Evolutionary conservation across 1,140 invertebrate species (phyloP).

Genomic region (Heterodera schachtii): DNA sequence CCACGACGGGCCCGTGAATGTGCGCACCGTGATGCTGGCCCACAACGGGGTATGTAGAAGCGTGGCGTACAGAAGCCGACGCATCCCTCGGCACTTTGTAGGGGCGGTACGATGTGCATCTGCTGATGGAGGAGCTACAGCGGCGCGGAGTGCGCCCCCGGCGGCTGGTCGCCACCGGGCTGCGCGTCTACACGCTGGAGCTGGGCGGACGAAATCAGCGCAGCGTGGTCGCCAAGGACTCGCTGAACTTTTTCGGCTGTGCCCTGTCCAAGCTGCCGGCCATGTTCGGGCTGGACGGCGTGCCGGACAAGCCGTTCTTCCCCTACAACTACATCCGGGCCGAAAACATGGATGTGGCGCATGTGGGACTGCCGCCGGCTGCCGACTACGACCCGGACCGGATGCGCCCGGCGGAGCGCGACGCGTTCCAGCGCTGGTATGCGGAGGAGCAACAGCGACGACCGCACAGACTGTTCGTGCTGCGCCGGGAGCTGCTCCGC

Average conservation of each 20-base stretch:
- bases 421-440: not conserved
- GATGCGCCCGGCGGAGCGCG: not conserved
- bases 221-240: slow-evolving; percentile 23
- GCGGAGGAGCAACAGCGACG: too few relatives aligned
- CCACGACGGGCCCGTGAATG: not conserved
- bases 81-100: not conserved
- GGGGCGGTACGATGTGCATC: not conserved
- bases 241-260: slow-evolving; percentile 22
- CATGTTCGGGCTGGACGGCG: slow-evolving; percentile 10
- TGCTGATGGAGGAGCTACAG: not conserved
- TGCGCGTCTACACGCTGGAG: not conserved
- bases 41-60: not conserved
- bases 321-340: slow-evolving; percentile 5
- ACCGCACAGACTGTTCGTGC: not conserved
- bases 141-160: not conserved
- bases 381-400: slow-evolving; percentile 16
- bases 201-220: not conserved
- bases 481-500: not conserved
- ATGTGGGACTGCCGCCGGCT: slow-evolving; percentile 11
- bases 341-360: not conserved
- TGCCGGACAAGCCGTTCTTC: slow-evolving; percentile 10
- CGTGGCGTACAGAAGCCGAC: not conserved
- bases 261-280: not conserved
- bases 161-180: not conserved
- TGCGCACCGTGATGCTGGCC: not conserved